Percentiles rank a stretch among this genome's conserved stretches.
These are phyloP conservation scores for Sardinella longiceps DNA, from an alignment of 2,797 vertebrate species.

Conservation along the genomic window DNA sequence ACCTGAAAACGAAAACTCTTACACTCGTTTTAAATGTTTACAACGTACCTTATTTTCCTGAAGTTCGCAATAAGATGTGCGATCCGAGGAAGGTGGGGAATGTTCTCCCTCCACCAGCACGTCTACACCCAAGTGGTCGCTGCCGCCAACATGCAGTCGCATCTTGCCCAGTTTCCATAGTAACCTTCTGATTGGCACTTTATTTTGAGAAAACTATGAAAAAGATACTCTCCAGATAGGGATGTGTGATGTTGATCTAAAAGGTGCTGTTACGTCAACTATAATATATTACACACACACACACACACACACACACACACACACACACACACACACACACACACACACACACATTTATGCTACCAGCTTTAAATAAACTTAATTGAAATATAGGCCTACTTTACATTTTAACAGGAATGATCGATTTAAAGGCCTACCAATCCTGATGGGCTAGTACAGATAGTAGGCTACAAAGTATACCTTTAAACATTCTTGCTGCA, in stretches of 20 bases:
- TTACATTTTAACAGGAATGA: too few relatives aligned
- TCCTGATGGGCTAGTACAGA: too few relatives aligned
- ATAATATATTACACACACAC: not conserved
- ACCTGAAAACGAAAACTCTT: not conserved
- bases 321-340: too few relatives aligned
- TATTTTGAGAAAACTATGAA: constrained; percentile 28
- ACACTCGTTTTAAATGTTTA: not conserved
- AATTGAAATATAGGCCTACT: not conserved
- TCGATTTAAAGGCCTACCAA: too few relatives aligned
- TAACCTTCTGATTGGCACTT: constrained; percentile 50
- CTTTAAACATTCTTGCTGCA: not conserved
- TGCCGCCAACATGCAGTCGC: constrained; percentile 23
- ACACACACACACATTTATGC: not conserved
- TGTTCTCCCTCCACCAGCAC: not conserved
- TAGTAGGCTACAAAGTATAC: too few relatives aligned
- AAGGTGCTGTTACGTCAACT: not conserved
- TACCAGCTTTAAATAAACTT: not conserved
- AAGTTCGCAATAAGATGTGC: not conserved
- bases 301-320: too few relatives aligned
- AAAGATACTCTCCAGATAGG: not conserved
- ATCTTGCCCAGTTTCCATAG: constrained; percentile 49
- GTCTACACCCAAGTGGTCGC: constrained; percentile 19
- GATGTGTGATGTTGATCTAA: constrained; percentile 3
- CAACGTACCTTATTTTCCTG: not conserved
- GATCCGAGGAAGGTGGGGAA: not conserved